A percentile compares a stretch with the other conserved stretches of the same genome.
phyloP scores from a whole-genome alignment of 2,113 vertebrate species.

The Amblyopsis rosae region DNA sequence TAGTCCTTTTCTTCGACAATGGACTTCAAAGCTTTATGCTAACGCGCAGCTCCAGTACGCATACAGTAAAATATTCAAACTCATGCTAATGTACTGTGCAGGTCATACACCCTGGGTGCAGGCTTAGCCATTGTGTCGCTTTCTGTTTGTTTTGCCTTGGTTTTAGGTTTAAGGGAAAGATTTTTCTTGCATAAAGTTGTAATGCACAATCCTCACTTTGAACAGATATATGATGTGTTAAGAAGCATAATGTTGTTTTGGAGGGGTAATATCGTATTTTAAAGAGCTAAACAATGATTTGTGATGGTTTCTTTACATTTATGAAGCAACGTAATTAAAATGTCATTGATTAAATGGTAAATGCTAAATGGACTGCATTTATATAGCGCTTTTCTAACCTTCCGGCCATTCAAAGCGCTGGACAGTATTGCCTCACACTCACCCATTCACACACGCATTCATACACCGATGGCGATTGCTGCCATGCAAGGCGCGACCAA shows the following conservation, averaged over 20 bases:
- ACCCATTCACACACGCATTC: too few species aligned
- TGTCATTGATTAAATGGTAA: neutral
- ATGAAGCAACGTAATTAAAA: neutral
- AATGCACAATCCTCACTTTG: slow-evolving; percentile 27
- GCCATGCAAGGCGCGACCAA: too few species aligned
- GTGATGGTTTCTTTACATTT: slow-evolving; percentile 7
- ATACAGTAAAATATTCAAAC: slow-evolving; percentile 38
- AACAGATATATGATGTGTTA: slow-evolving; percentile 16
- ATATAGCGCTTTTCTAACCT: too few species aligned
- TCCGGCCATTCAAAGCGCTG: too few species aligned
- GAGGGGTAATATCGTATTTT: neutral
- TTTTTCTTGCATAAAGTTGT: slow-evolving; percentile 33
- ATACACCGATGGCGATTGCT: too few species aligned
- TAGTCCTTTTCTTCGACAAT: slow-evolving; percentile 16
- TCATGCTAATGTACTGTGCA: slow-evolving; percentile 49
- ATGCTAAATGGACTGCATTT: too few species aligned
- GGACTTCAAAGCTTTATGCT: slow-evolving; percentile 41
- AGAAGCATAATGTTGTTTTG: neutral
- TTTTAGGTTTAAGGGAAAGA: slow-evolving; percentile 44
- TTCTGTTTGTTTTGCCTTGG: slow-evolving; percentile 57
- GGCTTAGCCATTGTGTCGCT: slow-evolving; percentile 21
- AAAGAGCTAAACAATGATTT: slow-evolving; percentile 5
- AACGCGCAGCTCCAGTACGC: slow-evolving; percentile 26
- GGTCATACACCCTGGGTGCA: slow-evolving; percentile 34
- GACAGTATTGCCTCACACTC: too few species aligned